A percentile compares a stretch with the other conserved stretches of the same genome.
Conservation (phyloP, 2,113 vertebrate species). For the Pleuronectes platessa region DNA sequence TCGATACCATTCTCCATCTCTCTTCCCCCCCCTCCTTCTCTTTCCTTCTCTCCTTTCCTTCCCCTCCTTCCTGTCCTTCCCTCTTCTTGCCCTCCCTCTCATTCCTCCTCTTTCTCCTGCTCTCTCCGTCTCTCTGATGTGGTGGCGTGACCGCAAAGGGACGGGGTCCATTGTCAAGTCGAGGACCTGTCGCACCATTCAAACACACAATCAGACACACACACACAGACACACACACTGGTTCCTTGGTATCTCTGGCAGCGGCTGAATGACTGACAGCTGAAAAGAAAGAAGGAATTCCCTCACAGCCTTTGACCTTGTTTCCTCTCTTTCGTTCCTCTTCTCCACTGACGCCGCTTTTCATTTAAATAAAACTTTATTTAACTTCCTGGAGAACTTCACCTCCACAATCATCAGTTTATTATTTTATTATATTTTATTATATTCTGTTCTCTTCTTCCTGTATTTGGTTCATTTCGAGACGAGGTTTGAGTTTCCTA, state of each 20-base stretch:
- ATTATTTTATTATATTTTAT: too few species aligned
- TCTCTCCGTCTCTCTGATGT: slow-evolving; percentile 59
- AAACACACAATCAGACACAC: slow-evolving; percentile 42
- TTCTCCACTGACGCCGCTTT: neutral
- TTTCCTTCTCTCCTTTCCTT: neutral
- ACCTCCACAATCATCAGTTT: too few species aligned
- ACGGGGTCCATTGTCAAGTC: slow-evolving; percentile 74
- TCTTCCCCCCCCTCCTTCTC: neutral
- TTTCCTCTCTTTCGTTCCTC: slow-evolving; percentile 54
- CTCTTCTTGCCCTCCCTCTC: slow-evolving; percentile 7
- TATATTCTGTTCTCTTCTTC: too few species aligned
- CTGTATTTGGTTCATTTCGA: too few species aligned
- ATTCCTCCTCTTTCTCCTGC: slow-evolving; percentile 30
- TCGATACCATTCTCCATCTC: neutral
- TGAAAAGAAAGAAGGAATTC: slow-evolving; percentile 79
- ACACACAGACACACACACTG: slow-evolving; percentile 50
- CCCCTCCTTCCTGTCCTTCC: slow-evolving; percentile 1
- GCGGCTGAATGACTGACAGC: slow-evolving; percentile 73
- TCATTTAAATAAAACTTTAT: too few species aligned
- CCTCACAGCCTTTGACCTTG: slow-evolving; percentile 77
- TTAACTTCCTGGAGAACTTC: too few species aligned
- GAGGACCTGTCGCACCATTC: slow-evolving; percentile 70
- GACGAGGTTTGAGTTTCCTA: too few species aligned
- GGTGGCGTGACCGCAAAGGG: slow-evolving; percentile 76
- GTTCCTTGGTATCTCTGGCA: slow-evolving; percentile 76